phyloP scores from a whole-genome alignment of 2,113 vertebrate genomes.

The Stegastes partitus region DNA sequence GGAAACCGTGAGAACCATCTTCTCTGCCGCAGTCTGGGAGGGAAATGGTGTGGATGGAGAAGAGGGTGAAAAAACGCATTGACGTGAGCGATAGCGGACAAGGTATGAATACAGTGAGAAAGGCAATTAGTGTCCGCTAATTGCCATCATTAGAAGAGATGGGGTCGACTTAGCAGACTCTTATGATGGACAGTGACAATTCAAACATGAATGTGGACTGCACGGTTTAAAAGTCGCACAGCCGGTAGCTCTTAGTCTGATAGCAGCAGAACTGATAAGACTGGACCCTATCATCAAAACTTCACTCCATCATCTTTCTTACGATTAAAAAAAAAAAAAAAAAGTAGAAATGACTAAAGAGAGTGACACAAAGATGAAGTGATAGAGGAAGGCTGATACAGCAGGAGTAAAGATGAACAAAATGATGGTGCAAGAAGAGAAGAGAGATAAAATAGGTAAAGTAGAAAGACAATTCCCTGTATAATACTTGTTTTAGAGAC shows the following conservation, averaged over 20 bases:
- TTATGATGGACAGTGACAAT: slow-evolving; percentile 34
- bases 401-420: slow-evolving; percentile 22
- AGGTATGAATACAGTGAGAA: slow-evolving; percentile 53
- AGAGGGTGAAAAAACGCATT: slow-evolving; percentile 40
- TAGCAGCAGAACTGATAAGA: slow-evolving; percentile 64
- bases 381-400: slow-evolving; percentile 4
- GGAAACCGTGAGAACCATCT: slow-evolving; percentile 32
- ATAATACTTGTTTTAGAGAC: background rate
- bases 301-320: slow-evolving; percentile 42
- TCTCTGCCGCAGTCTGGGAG: background rate
- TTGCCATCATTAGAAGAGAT: slow-evolving; percentile 75
- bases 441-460: background rate
- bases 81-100: background rate
- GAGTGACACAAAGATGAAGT: slow-evolving; percentile 38
- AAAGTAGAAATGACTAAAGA: slow-evolving; percentile 37
- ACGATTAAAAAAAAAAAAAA: slow-evolving; percentile 14
- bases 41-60: slow-evolving; percentile 19
- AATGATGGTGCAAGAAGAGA: slow-evolving; percentile 23
- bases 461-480: background rate
- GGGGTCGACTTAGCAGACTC: slow-evolving; percentile 36
- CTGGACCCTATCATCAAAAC: slow-evolving; percentile 57
- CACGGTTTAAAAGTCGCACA: slow-evolving; percentile 30
- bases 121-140: slow-evolving; percentile 78
- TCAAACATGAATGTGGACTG: slow-evolving; percentile 42
- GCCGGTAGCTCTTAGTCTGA: slow-evolving; percentile 59